Percentiles rank a stretch among this genome's conserved stretches.
phyloP scores from a whole-genome alignment of 2,797 vertebrate species.

The Lepus townsendii region DNA sequence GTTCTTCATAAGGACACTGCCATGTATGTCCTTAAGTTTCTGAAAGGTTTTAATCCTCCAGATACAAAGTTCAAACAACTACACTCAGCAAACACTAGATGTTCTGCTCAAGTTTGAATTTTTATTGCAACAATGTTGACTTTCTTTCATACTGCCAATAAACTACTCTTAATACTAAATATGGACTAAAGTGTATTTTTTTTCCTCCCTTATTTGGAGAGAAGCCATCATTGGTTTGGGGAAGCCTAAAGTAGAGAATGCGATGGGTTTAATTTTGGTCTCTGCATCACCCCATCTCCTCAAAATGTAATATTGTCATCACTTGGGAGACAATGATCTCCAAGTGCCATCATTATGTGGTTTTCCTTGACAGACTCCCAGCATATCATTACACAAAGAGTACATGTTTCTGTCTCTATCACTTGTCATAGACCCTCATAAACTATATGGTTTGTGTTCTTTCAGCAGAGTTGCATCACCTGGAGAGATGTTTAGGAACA shows the following conservation, averaged over 20 bases:
- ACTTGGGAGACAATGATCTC: constrained; percentile 50
- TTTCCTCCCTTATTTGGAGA: constrained; percentile 16
- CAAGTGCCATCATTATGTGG: constrained; percentile 50
- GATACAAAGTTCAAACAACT: constrained; percentile 77
- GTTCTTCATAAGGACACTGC: constrained; percentile 76
- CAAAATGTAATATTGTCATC: constrained; percentile 65
- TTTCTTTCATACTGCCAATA: constrained; percentile 92
- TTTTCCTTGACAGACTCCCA: constrained; percentile 68
- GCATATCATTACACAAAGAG: constrained; percentile 65
- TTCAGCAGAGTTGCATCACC: constrained; percentile 76
- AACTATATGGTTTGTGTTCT: constrained; percentile 68
- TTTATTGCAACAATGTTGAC: constrained; percentile 89
- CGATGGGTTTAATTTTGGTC: constrained; percentile 60
- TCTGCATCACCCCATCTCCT: constrained; percentile 54
- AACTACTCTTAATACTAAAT: constrained; percentile 89
- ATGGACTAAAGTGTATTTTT: constrained; percentile 74
- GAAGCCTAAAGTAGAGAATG: neutral
- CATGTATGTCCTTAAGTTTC: constrained; percentile 75
- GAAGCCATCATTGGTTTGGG: neutral
- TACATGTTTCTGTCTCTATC: constrained; percentile 64
- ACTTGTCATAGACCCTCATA: constrained; percentile 63
- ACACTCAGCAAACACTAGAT: constrained; percentile 82
- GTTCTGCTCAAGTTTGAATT: constrained; percentile 85
- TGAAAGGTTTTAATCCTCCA: constrained; percentile 77
- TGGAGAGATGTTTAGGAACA: constrained; percentile 74